phyloP scores from a whole-genome alignment of 2,113 vertebrate genomes.

The Pygoscelis antarcticus region DNA sequence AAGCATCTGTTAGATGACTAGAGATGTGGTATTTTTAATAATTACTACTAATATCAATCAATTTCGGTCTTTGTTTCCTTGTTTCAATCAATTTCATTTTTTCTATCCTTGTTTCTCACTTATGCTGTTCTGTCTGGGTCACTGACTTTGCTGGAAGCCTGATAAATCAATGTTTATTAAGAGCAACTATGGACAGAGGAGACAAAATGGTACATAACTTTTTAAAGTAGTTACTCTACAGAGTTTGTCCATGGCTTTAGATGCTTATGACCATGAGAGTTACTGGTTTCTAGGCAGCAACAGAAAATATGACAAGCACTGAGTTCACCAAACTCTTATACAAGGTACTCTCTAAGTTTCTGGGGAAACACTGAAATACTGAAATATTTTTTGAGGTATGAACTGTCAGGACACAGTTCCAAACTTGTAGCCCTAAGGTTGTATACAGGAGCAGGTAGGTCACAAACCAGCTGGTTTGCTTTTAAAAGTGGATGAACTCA shows the following conservation, averaged over 20 bases:
- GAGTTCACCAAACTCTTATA: not conserved
- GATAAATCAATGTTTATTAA: conserved; percentile 38
- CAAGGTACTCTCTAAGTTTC: not conserved
- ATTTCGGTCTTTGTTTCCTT: not conserved
- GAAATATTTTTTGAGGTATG: not conserved
- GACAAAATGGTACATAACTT: conserved; percentile 4
- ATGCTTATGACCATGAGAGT: not conserved
- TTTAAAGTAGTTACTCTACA: not conserved
- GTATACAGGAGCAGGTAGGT: not conserved
- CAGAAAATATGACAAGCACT: not conserved
- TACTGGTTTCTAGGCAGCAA: not conserved
- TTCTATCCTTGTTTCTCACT: not conserved
- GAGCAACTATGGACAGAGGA: not conserved
- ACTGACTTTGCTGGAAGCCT: not conserved
- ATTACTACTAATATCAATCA: conserved; percentile 11
- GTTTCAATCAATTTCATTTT: conserved; percentile 33
- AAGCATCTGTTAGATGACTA: conserved; percentile 17
- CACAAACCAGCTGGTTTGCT: not conserved
- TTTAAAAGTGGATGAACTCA: not conserved
- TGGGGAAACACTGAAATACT: not conserved
- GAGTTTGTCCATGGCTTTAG: not conserved
- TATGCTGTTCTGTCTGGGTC: conserved; percentile 7
- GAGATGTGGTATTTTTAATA: not conserved
- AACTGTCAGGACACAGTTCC: not conserved
- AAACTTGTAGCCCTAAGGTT: not conserved